Percentiles rank a stretch among this genome's conserved stretches.
Evolutionary conservation across 2,797 vertebrate species (phyloP).

Genomic region (Choloepus didactylus): DNA sequence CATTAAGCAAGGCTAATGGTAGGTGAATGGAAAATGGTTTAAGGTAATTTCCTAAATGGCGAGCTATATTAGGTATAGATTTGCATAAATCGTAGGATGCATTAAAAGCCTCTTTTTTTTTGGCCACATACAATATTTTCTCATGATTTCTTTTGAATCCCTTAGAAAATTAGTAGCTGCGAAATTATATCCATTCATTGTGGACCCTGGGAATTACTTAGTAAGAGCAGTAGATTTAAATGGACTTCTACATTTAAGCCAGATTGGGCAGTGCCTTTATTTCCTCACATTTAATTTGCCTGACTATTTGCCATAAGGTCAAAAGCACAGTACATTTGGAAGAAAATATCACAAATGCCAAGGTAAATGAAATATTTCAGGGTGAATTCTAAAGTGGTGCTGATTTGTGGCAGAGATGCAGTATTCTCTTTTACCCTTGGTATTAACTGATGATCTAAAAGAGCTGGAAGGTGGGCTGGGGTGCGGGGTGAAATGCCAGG

Average conservation of each 20-base stretch:
- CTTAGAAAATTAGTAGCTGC: slow-evolving; percentile 79
- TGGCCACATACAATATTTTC: slow-evolving; percentile 66
- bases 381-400: background rate
- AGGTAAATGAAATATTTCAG: slow-evolving; percentile 13
- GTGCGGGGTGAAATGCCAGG: background rate
- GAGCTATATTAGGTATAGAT: slow-evolving; percentile 76
- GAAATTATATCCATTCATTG: slow-evolving; percentile 79
- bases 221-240: slow-evolving; percentile 65
- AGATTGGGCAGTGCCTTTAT: slow-evolving; percentile 61
- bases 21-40: slow-evolving; percentile 81
- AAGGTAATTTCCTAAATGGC: slow-evolving; percentile 84
- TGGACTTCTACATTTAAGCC: slow-evolving; percentile 56
- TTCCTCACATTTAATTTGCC: slow-evolving; percentile 54
- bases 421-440: background rate
- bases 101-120: slow-evolving; percentile 74
- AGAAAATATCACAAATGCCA: background rate
- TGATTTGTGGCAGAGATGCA: background rate
- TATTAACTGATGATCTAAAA: background rate
- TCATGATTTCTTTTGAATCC: slow-evolving; percentile 75
- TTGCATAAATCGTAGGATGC: slow-evolving; percentile 82
- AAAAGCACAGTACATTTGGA: slow-evolving; percentile 32
- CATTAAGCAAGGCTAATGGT: slow-evolving; percentile 79
- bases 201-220: slow-evolving; percentile 69
- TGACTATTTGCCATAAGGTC: slow-evolving; percentile 64
- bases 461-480: background rate